phyloP scores from a whole-genome alignment of 2,113 vertebrate genomes.

The Panthera tigris region DNA sequence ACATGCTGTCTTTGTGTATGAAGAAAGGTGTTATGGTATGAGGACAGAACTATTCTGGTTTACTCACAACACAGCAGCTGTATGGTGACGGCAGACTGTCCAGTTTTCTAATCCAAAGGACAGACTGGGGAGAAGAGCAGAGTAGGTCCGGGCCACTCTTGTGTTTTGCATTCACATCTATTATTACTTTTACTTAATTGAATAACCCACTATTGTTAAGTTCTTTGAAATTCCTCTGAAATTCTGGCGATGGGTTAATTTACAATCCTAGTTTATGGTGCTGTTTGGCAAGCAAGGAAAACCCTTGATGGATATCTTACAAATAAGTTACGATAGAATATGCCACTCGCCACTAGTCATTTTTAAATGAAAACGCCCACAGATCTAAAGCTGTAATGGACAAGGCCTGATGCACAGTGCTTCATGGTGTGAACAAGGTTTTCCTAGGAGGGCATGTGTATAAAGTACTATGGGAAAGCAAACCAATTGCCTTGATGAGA shows the following conservation, averaged over 20 bases:
- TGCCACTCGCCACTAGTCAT: not conserved
- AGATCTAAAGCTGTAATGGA: not conserved
- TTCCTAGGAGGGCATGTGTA: not conserved
- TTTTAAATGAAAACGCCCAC: not conserved
- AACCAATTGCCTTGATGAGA: not conserved
- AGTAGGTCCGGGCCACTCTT: not conserved
- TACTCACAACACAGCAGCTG: not conserved
- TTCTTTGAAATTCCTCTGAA: not conserved
- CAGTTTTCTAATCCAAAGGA: not conserved
- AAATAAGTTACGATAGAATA: not conserved
- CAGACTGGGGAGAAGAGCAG: not conserved
- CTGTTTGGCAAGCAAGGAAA: not conserved
- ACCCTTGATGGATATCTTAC: not conserved
- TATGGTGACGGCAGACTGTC: accelerated
- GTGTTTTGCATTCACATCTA: not conserved
- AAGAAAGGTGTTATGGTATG: not conserved
- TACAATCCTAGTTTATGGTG: not conserved
- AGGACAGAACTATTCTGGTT: not conserved
- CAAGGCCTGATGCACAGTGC: not conserved
- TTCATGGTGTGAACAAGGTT: not conserved
- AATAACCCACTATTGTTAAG: not conserved
- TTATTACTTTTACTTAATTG: not conserved
- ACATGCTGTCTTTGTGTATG: not conserved
- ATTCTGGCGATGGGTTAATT: not conserved
- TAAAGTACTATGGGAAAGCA: accelerated